Evolutionary conservation across 2,797 vertebrate genomes (phyloP).

Genomic region (Xiphophorus birchmanni): DNA sequence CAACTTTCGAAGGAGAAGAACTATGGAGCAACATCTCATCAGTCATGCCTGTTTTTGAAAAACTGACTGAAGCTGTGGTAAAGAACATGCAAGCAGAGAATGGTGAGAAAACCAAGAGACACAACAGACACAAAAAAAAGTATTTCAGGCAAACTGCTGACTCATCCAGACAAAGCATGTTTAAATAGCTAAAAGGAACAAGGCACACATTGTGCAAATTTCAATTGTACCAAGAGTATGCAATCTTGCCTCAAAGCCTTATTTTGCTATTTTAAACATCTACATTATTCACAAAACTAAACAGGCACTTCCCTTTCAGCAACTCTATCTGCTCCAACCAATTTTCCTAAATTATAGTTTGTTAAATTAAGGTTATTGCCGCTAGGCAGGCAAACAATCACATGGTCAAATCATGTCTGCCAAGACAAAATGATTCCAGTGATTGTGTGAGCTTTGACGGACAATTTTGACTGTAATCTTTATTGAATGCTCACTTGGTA

Average conservation of each 20-base stretch:
- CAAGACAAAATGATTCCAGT: background rate
- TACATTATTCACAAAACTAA: conserved; percentile 5
- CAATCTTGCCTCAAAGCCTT: background rate
- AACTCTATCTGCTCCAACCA: background rate
- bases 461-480: background rate
- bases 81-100: conserved; percentile 58
- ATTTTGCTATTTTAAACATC: background rate
- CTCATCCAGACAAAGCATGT: background rate
- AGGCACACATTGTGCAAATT: background rate
- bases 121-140: background rate
- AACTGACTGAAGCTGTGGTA: conserved; percentile 25
- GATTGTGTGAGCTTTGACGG: background rate
- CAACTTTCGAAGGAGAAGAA: conserved; percentile 51
- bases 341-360: background rate
- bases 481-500: background rate
- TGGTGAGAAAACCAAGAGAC: conserved; percentile 63
- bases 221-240: no score
- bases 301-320: background rate
- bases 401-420: background rate
- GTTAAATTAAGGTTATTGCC: background rate
- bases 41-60: conserved; percentile 57
- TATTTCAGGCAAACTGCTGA: background rate
- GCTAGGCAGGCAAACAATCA: background rate
- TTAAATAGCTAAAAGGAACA: background rate
- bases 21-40: conserved; percentile 48